A percentile compares a stretch with the other conserved stretches of the same genome.
phyloP scores from a whole-genome alignment of 1,140 invertebrate species.

The Brachystomella parvula region DNA sequence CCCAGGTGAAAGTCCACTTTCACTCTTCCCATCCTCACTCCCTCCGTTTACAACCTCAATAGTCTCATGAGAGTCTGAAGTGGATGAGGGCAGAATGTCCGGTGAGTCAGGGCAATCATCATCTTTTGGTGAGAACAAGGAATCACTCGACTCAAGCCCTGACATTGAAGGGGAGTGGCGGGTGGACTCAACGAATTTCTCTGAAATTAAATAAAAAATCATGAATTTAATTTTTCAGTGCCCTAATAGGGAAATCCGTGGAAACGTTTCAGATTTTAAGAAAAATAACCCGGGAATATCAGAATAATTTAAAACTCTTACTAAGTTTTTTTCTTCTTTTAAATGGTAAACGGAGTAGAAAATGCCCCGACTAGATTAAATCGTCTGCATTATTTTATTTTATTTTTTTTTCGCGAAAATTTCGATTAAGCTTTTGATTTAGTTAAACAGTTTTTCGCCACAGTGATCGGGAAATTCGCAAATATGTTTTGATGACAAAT shows the following conservation, averaged over 20 bases:
- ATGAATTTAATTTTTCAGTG: background rate
- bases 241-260: background rate
- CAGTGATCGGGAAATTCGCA: too few relatives aligned
- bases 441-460: too few relatives aligned
- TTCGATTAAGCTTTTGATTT: too few relatives aligned
- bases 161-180: constrained; percentile 41
- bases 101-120: constrained; percentile 43
- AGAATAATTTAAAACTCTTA: too few relatives aligned
- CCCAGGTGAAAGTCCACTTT: constrained; percentile 31
- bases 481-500: too few relatives aligned
- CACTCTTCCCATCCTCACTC: constrained; percentile 35
- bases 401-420: too few relatives aligned
- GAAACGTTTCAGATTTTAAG: too few relatives aligned
- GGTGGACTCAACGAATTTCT: constrained; percentile 40
- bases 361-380: too few relatives aligned
- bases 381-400: too few relatives aligned
- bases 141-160: constrained; percentile 40
- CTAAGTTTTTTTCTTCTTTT: too few relatives aligned
- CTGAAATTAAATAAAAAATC: constrained; percentile 26
- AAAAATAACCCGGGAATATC: too few relatives aligned
- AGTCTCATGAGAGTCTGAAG: constrained; percentile 36
- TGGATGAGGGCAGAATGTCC: constrained; percentile 38
- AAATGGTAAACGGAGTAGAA: too few relatives aligned
- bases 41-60: constrained; percentile 31
- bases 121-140: constrained; percentile 40